A percentile compares a stretch with the other conserved stretches of the same genome.
Conservation (phyloP, 1,140 invertebrate species). For the Drosophila nebulosa region DNA sequence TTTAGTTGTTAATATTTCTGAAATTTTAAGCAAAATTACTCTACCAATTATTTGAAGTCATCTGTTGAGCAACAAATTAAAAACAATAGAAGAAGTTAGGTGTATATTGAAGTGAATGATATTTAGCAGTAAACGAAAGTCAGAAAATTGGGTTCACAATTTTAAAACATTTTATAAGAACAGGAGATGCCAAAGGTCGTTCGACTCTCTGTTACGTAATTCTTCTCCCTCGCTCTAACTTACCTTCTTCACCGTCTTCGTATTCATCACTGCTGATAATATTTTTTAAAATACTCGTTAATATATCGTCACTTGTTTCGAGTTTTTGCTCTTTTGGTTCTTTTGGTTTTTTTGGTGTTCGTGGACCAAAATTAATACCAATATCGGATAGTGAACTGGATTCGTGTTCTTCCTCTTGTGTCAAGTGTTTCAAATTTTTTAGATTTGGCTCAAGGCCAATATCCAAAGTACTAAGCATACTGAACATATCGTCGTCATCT, state of each 20-base stretch:
- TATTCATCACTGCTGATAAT: neutral
- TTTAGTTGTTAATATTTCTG: no score
- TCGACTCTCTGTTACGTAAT: no score
- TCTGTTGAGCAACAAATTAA: neutral
- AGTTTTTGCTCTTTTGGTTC: neutral
- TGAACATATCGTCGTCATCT: neutral
- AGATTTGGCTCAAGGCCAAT: conserved; percentile 9
- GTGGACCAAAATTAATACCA: conserved; percentile 14
- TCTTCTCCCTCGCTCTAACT: no score
- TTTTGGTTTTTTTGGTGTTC: neutral
- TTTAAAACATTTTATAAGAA: no score
- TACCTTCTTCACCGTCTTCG: neutral
- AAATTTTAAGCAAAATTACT: neutral
- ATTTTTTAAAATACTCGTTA: neutral
- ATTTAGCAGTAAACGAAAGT: no score
- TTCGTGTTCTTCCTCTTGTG: neutral
- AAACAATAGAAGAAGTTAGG: no score
- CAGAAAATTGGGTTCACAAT: no score
- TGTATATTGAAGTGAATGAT: no score
- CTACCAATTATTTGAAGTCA: neutral
- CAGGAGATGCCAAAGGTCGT: no score
- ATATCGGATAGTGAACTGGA: neutral
- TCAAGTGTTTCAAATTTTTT: neutral
- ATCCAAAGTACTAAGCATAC: conserved; percentile 16
- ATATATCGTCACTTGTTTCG: conserved; percentile 6